Conservation (phyloP, 1,140 invertebrate genomes). For the Mycetomoellerius zeteki region DNA sequence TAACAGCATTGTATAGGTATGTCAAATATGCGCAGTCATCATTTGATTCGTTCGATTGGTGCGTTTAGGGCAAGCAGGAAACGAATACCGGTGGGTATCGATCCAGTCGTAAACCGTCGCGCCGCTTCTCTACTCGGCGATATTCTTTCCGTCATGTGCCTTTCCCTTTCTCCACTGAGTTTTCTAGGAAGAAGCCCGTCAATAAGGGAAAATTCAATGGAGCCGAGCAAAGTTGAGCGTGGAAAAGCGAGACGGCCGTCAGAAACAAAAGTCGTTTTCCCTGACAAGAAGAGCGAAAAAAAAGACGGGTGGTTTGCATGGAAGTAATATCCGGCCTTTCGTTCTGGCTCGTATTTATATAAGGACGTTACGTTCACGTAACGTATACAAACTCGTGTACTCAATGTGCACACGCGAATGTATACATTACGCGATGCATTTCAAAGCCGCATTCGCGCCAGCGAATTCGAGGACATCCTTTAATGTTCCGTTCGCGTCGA, state of each 20-base stretch:
- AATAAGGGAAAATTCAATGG: slow-evolving; percentile 49
- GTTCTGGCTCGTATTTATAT: slow-evolving; percentile 43
- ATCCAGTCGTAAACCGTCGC: neutral
- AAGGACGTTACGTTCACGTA: slow-evolving; percentile 50
- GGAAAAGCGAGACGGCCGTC: slow-evolving; percentile 54
- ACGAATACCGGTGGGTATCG: slow-evolving; percentile 7
- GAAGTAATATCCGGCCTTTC: slow-evolving; percentile 71
- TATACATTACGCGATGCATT: slow-evolving; percentile 50
- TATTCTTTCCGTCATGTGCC: slow-evolving; percentile 25
- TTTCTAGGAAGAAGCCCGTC: slow-evolving; percentile 4
- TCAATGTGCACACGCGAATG: neutral
- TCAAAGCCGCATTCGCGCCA: slow-evolving; percentile 58
- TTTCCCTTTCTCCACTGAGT: neutral
- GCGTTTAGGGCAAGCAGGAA: slow-evolving; percentile 20
- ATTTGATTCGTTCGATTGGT: neutral
- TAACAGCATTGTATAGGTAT: neutral
- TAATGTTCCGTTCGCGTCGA: slow-evolving; percentile 35
- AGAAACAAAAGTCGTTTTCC: slow-evolving; percentile 70
- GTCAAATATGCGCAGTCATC: neutral
- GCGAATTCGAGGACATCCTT: slow-evolving; percentile 52
- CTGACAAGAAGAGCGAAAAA: slow-evolving; percentile 17
- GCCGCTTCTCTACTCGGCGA: slow-evolving; percentile 5
- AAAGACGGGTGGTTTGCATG: slow-evolving; percentile 52
- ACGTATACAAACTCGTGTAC: neutral
- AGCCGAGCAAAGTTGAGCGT: slow-evolving; percentile 58